phyloP scores from a whole-genome alignment of 2,797 vertebrate genomes.

The Pagetopsis macropterus region DNA sequence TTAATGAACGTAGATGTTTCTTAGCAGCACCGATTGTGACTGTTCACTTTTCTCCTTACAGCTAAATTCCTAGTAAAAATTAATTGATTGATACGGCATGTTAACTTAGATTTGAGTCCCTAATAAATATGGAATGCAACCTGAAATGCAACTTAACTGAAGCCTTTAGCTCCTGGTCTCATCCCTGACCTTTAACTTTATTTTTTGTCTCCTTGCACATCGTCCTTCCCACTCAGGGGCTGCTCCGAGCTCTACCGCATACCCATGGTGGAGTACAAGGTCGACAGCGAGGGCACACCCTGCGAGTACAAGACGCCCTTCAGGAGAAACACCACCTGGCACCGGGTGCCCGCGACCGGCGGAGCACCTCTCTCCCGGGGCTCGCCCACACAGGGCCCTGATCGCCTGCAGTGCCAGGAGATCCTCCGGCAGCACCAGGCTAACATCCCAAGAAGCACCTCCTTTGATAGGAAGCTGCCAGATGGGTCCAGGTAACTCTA shows the following conservation, averaged over 20 bases:
- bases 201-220: neutral
- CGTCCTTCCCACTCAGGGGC: constrained; percentile 81
- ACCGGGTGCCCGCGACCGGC: constrained; percentile 90
- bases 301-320: constrained; percentile 99
- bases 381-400: constrained; percentile 92
- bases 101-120: too few species aligned
- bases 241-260: constrained; percentile 98
- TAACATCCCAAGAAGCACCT: constrained; percentile 93
- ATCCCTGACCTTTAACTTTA: constrained; percentile 23
- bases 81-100: too few species aligned
- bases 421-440: constrained; percentile 91
- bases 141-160: neutral
- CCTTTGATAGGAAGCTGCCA: constrained; percentile 94
- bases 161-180: neutral
- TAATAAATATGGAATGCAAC: neutral
- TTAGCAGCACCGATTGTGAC: too few species aligned
- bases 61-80: too few species aligned
- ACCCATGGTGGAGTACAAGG: constrained; percentile 98
- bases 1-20: too few species aligned
- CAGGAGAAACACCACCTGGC: constrained; percentile 97
- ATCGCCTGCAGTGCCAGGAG: constrained; percentile 91
- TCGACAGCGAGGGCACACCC: constrained; percentile 96
- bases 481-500: constrained; percentile 90
- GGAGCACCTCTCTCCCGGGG: constrained; percentile 87
- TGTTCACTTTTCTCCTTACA: too few species aligned